phyloP scores from a whole-genome alignment of 2,888 invertebrate genomes.

The Holacanthella duospinosa region DNA sequence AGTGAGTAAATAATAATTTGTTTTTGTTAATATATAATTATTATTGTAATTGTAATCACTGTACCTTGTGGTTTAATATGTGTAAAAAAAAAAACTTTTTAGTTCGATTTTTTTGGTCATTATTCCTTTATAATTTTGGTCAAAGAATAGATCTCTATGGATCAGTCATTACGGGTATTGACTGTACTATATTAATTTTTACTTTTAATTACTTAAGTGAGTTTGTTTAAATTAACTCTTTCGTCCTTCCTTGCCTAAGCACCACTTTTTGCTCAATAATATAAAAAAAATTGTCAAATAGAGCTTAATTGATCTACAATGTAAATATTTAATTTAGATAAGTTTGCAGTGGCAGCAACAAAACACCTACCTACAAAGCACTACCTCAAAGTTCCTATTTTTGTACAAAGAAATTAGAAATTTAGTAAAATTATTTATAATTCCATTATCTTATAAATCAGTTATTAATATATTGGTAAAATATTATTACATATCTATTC shows the following conservation, averaged over 20 bases:
- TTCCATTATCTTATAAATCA: too few relatives aligned
- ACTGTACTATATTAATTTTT: constrained; percentile 10
- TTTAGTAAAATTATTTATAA: too few relatives aligned
- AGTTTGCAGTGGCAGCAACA: background rate
- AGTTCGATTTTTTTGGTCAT: background rate
- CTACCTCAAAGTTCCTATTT: constrained; percentile 9
- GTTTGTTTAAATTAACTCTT: background rate
- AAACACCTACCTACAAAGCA: too few relatives aligned
- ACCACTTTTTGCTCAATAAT: background rate
- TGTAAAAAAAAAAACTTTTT: too few relatives aligned
- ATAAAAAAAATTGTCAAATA: background rate
- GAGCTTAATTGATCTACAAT: background rate
- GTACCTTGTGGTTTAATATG: too few relatives aligned
- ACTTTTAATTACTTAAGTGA: background rate
- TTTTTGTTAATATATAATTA: too few relatives aligned
- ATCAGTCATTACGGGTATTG: constrained; percentile 16
- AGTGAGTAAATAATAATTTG: too few relatives aligned
- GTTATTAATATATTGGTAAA: too few relatives aligned
- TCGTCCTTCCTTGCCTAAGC: background rate
- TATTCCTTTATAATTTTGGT: background rate
- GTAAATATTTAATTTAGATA: background rate
- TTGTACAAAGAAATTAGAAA: constrained; percentile 8
- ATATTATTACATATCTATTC: background rate
- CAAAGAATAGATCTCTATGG: background rate
- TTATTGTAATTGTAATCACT: too few relatives aligned